phyloP scores from a whole-genome alignment of 2,888 invertebrate species.

The Drosophila hamatofila region DNA sequence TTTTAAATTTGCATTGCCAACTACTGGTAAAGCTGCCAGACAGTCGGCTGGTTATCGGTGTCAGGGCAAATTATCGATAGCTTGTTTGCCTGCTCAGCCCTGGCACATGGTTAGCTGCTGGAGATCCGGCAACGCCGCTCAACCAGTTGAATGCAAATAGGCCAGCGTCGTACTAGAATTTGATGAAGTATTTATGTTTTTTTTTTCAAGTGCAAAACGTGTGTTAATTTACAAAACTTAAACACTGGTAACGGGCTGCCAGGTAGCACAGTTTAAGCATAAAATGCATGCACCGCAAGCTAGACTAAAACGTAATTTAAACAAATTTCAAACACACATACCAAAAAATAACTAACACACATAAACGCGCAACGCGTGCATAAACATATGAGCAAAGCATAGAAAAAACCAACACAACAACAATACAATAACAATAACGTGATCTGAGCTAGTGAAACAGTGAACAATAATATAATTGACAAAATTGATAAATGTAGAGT shows the following conservation, averaged over 20 bases:
- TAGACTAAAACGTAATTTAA: constrained; percentile 13
- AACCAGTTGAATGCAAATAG: constrained; percentile 72
- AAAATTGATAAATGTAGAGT: constrained; percentile 27
- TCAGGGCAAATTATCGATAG: constrained; percentile 19
- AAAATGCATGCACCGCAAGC: constrained; percentile 24
- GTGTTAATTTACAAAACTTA: constrained; percentile 22
- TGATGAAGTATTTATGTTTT: constrained; percentile 48
- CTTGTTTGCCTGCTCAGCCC: constrained; percentile 8
- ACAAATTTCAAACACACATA: constrained; percentile 23
- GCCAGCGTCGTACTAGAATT: constrained; percentile 48
- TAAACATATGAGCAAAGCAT: constrained; percentile 47
- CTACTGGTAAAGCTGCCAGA: constrained; percentile 21
- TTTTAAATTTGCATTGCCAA: constrained; percentile 25
- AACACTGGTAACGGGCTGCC: neutral
- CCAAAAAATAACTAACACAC: constrained; percentile 21
- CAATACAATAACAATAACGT: constrained; percentile 27
- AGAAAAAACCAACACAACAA: constrained; percentile 35
- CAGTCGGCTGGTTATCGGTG: neutral
- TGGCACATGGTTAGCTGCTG: constrained; percentile 19
- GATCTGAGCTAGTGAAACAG: constrained; percentile 12
- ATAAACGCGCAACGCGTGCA: constrained; percentile 30
- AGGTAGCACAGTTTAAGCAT: constrained; percentile 13
- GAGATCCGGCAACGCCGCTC: constrained; percentile 53
- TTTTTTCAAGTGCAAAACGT: constrained; percentile 58
- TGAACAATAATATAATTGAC: constrained; percentile 56